These are phyloP conservation scores for Crotophaga sulcirostris DNA, from an alignment of 2,113 vertebrate species.

Conservation along the genomic window DNA sequence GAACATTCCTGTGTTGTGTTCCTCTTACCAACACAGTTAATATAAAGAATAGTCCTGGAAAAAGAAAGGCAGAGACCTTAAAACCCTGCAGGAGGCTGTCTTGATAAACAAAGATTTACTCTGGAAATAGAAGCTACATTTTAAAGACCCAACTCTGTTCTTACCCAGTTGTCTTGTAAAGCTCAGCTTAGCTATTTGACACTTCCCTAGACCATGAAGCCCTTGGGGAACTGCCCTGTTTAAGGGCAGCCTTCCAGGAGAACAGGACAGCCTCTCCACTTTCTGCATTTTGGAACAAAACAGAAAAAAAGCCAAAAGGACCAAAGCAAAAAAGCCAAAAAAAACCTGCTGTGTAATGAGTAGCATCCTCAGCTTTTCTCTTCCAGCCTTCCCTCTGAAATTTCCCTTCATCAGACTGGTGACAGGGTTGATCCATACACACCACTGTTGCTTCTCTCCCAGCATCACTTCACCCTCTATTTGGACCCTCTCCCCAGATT, in stretches of 20 bases:
- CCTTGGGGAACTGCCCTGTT: neutral
- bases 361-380: neutral
- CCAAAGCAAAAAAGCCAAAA: neutral
- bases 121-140: neutral
- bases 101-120: neutral
- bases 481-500: neutral
- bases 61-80: neutral
- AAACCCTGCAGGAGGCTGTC: neutral
- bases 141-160: neutral
- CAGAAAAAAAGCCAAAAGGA: fast-evolving
- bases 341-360: neutral
- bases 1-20: neutral
- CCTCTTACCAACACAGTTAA: neutral
- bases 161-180: neutral
- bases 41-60: neutral
- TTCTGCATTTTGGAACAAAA: neutral
- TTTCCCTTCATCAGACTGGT: neutral
- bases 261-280: neutral
- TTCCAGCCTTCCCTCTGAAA: neutral
- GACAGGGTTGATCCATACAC: neutral
- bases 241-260: neutral
- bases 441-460: neutral
- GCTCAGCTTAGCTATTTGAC: neutral
- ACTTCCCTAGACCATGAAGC: neutral
- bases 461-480: neutral